phyloP scores from a whole-genome alignment of 2,113 vertebrate genomes.

The Grammomys surdaster region DNA sequence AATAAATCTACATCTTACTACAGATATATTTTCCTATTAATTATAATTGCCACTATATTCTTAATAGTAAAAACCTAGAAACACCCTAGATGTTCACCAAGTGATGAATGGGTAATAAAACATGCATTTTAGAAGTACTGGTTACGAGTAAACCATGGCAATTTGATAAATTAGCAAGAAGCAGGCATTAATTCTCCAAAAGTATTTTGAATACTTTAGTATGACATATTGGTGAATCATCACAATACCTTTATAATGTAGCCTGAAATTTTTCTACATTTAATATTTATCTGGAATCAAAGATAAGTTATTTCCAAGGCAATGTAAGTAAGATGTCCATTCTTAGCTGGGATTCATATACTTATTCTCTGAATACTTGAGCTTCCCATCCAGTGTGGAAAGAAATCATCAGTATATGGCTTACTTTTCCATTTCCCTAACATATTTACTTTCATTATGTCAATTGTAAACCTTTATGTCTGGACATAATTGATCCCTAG shows the following conservation, averaged over 20 bases:
- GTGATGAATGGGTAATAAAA: background rate
- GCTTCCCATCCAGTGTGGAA: background rate
- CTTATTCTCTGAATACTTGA: background rate
- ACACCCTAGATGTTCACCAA: background rate
- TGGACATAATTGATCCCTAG: background rate
- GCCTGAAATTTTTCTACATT: background rate
- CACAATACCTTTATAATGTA: background rate
- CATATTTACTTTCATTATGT: background rate
- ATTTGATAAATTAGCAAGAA: background rate
- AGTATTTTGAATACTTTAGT: constrained; percentile 11
- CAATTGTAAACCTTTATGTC: background rate
- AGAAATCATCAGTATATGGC: background rate
- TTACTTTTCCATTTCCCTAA: background rate
- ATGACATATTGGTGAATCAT: background rate
- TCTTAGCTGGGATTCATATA: background rate
- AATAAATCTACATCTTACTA: background rate
- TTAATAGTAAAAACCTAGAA: background rate
- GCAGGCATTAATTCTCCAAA: background rate
- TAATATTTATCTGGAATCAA: background rate
- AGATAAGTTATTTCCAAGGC: background rate
- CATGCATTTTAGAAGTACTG: background rate
- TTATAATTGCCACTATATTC: background rate
- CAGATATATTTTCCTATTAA: background rate
- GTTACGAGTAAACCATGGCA: background rate
- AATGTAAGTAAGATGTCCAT: background rate